Evolutionary conservation across 2,113 vertebrate genomes (phyloP).

Genomic region (Gnathonemus echidnorhynchus): DNA sequence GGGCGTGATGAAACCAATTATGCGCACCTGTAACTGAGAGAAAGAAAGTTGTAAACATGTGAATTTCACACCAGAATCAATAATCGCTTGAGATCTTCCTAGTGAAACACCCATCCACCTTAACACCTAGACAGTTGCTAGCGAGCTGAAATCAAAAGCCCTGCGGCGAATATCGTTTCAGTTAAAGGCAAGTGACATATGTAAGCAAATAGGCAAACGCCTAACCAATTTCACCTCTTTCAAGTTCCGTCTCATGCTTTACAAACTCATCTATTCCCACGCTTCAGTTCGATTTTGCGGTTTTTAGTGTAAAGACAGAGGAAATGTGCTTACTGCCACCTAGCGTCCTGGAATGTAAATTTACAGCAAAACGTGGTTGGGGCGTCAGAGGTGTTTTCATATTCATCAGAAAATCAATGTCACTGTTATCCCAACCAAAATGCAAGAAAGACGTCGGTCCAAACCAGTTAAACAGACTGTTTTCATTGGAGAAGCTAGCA

Average conservation of each 20-base stretch:
- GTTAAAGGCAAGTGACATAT: neutral
- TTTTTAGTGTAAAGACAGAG: neutral
- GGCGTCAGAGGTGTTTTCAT: neutral
- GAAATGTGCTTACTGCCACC: neutral
- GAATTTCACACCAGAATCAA: neutral
- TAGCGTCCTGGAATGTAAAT: neutral
- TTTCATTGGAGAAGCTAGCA: neutral
- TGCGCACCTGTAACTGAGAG: neutral
- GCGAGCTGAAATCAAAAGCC: neutral
- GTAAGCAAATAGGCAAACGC: neutral
- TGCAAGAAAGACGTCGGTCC: neutral
- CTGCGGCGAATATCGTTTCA: neutral
- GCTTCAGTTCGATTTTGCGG: neutral
- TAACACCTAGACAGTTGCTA: neutral
- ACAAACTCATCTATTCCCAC: neutral
- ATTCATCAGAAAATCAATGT: neutral
- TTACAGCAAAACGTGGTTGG: neutral
- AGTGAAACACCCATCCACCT: neutral
- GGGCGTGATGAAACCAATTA: no score
- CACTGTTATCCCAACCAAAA: neutral
- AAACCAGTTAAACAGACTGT: neutral
- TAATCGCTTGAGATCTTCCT: neutral
- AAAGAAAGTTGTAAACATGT: neutral
- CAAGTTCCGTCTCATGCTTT: neutral
- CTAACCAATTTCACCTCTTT: neutral